phyloP scores from a whole-genome alignment of 2,797 vertebrate genomes.

The Pipistrellus pygmaeus region DNA sequence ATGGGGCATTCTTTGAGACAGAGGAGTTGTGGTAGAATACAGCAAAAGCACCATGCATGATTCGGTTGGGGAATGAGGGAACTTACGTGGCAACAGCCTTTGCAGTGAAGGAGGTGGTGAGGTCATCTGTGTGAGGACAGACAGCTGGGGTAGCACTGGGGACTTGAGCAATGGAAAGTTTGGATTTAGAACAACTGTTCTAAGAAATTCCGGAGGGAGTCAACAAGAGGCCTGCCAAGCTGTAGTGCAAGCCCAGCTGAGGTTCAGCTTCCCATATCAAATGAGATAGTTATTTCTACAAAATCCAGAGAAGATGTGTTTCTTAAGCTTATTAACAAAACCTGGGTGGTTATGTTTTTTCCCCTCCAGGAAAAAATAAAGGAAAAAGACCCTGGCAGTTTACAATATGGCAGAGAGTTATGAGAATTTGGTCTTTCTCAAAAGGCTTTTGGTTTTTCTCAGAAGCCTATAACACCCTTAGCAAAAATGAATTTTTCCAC shows the following conservation, averaged over 20 bases:
- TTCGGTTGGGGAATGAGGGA: conserved; percentile 11
- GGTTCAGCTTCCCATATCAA: conserved; percentile 65
- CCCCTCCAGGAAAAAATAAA: conserved; percentile 52
- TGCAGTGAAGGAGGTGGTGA: conserved; percentile 63
- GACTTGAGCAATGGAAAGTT: conserved; percentile 73
- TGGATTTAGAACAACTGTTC: conserved; percentile 80
- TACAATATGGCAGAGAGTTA: conserved; percentile 23
- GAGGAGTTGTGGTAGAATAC: background rate
- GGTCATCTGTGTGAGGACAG: conserved; percentile 69
- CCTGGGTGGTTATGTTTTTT: background rate
- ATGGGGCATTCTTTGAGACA: conserved; percentile 6
- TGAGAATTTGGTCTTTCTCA: background rate
- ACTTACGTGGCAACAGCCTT: background rate
- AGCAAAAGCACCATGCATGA: background rate
- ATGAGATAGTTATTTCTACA: conserved; percentile 76
- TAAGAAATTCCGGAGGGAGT: conserved; percentile 72
- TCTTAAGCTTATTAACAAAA: conserved; percentile 71
- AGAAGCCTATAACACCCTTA: background rate
- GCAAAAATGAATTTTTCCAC: conserved; percentile 36
- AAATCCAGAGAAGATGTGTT: conserved; percentile 73
- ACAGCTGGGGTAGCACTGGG: conserved; percentile 73
- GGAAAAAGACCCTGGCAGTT: conserved; percentile 48
- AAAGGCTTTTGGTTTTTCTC: background rate
- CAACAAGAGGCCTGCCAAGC: conserved; percentile 79
- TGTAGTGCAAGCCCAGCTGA: conserved; percentile 72